Percentiles rank a stretch among this genome's conserved stretches.
These are phyloP conservation scores for Drosophila gaucha DNA, from an alignment of 2,888 invertebrate genomes.

Conservation along the genomic window DNA sequence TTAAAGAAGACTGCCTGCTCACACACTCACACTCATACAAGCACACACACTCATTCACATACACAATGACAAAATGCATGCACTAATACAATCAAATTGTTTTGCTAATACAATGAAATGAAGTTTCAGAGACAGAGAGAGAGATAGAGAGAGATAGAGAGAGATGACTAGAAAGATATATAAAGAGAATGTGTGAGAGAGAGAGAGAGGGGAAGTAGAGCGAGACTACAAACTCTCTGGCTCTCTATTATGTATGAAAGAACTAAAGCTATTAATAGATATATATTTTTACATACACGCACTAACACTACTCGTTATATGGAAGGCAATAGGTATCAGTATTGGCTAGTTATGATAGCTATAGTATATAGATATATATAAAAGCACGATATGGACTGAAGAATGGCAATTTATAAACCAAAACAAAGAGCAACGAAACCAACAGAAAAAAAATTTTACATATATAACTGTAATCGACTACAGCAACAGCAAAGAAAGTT, in stretches of 20 bases:
- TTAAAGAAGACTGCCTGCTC: conserved; percentile 13
- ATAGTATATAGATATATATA: conserved; percentile 28
- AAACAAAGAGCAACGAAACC: conserved; percentile 48
- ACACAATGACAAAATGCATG: conserved; percentile 46
- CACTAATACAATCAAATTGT: conserved; percentile 38
- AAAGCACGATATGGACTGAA: conserved; percentile 38
- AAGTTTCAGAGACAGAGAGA: conserved; percentile 7
- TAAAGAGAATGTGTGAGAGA: conserved; percentile 1
- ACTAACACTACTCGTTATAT: conserved; percentile 53
- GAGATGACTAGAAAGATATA: background rate
- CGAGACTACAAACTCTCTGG: conserved; percentile 11
- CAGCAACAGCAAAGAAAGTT: conserved; percentile 9
- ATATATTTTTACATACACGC: conserved; percentile 38
- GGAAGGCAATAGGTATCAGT: conserved; percentile 13
- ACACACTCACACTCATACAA: conserved; percentile 3
- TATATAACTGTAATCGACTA: conserved; percentile 29
- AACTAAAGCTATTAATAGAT: conserved; percentile 31
- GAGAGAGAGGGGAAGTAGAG: conserved; percentile 1
- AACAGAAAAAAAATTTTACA: background rate
- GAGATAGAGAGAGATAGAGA: conserved; percentile 13
- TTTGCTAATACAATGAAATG: conserved; percentile 18
- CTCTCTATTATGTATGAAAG: conserved; percentile 4
- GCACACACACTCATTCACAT: conserved; percentile 8
- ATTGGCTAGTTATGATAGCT: conserved; percentile 39
- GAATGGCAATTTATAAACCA: conserved; percentile 33